Evolutionary conservation across 1,140 invertebrate genomes (phyloP).

Genomic region (Choristoneura fumiferana): DNA sequence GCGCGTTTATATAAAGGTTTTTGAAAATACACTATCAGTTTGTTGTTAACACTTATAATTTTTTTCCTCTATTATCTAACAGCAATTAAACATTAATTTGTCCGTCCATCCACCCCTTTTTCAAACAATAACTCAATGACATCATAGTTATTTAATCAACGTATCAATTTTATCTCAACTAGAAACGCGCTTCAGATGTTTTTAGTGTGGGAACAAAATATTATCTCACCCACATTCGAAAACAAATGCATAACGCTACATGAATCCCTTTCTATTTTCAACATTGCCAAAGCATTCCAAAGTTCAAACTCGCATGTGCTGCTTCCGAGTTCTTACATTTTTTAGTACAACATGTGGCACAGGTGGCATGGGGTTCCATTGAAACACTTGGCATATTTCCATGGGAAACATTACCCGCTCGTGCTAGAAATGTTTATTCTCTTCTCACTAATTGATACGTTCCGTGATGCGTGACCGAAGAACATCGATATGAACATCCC

Average conservation of each 20-base stretch:
- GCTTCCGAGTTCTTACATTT: not conserved
- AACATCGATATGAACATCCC: constrained; percentile 5
- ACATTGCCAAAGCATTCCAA: too few species aligned
- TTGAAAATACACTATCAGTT: too few species aligned
- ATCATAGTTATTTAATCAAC: not conserved
- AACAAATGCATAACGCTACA: too few species aligned
- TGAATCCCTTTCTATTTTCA: too few species aligned
- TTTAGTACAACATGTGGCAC: not conserved
- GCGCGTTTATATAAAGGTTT: too few species aligned
- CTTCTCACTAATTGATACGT: constrained; percentile 53
- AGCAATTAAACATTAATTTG: constrained; percentile 8
- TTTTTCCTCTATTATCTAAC: constrained; percentile 10
- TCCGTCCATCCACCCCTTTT: constrained; percentile 18
- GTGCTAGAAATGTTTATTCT: constrained; percentile 40
- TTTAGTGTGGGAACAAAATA: constrained; percentile 52
- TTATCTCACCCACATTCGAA: not conserved
- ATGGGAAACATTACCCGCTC: constrained; percentile 50
- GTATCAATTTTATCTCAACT: constrained; percentile 10
- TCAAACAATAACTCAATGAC: constrained; percentile 21
- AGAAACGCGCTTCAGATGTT: constrained; percentile 2
- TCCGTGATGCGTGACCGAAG: constrained; percentile 50
- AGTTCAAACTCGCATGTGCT: not conserved
- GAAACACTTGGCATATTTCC: constrained; percentile 66
- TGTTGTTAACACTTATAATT: constrained; percentile 21
- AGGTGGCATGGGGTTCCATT: constrained; percentile 32